Conservation (phyloP, 2,113 vertebrate species). For the Xenopus borealis region DNA sequence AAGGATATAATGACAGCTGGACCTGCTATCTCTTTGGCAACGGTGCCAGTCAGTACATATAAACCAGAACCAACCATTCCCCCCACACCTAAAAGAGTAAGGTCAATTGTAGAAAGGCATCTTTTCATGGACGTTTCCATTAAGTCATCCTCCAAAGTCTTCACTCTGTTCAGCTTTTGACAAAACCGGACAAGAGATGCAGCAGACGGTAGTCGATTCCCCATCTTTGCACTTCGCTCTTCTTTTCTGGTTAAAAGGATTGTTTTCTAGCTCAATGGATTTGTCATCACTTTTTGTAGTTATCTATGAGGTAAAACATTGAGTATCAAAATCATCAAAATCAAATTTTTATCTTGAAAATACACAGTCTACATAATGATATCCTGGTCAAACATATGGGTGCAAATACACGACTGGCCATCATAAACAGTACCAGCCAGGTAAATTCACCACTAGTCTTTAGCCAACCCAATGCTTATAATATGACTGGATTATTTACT, state of each 20-base stretch:
- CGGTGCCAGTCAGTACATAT: constrained; percentile 88
- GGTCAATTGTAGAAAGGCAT: constrained; percentile 85
- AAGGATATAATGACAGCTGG: constrained; percentile 86
- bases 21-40: constrained; percentile 85
- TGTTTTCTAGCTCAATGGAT: not conserved
- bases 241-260: not conserved
- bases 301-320: not conserved
- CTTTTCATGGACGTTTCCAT: constrained; percentile 87
- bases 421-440: too few relatives aligned
- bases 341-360: too few relatives aligned
- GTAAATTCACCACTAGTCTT: too few relatives aligned
- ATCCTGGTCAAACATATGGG: too few relatives aligned
- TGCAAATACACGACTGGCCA: too few relatives aligned
- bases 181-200: constrained; percentile 75
- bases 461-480: too few relatives aligned
- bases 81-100: constrained; percentile 85
- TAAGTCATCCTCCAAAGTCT: constrained; percentile 84
- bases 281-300: not conserved
- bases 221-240: constrained; percentile 64
- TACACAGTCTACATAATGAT: too few relatives aligned
- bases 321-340: too few relatives aligned
- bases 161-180: constrained; percentile 84
- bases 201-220: constrained; percentile 65
- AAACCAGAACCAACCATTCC: constrained; percentile 93
- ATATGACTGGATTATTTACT: too few relatives aligned